Conservation (phyloP, 2,888 invertebrate species). For the Aporophyla nigra region DNA sequence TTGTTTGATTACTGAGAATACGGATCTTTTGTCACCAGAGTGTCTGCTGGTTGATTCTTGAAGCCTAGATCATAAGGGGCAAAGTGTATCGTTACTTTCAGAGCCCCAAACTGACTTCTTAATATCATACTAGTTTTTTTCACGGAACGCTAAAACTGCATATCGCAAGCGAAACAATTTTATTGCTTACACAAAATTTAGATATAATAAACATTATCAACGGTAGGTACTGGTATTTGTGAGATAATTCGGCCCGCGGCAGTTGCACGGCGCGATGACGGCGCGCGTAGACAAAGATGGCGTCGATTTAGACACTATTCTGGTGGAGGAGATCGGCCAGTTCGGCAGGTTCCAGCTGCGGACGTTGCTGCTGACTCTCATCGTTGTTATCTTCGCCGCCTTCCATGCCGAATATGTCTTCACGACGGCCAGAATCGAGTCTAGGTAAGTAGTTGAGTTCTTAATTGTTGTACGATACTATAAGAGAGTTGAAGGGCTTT, state of each 20-base stretch:
- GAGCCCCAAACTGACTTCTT: not conserved
- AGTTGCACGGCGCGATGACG: conserved; percentile 25
- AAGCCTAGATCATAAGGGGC: not conserved
- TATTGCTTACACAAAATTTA: conserved; percentile 15
- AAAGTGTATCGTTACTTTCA: not conserved
- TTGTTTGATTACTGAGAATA: not conserved
- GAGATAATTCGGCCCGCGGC: conserved; percentile 29
- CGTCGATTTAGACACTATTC: conserved; percentile 69
- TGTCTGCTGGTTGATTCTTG: not conserved
- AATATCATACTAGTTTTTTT: not conserved
- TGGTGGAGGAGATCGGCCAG: conserved; percentile 80
- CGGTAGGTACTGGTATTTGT: not conserved
- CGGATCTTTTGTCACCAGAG: no score
- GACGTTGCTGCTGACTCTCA: conserved; percentile 68
- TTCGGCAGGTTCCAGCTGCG: conserved; percentile 79
- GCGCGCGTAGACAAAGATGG: not conserved
- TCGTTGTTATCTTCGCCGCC: conserved; percentile 76
- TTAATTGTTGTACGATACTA: not conserved
- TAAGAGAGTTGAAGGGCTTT: not conserved
- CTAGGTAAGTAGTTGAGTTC: conserved; percentile 71
- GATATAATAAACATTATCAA: conserved; percentile 46
- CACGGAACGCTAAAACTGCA: conserved; percentile 24
- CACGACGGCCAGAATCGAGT: conserved; percentile 78
- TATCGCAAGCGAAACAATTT: conserved; percentile 31
- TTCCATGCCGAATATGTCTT: conserved; percentile 80